These are phyloP conservation scores for Calameuta pallipes DNA, from an alignment of 2,888 invertebrate species.

Conservation along the genomic window DNA sequence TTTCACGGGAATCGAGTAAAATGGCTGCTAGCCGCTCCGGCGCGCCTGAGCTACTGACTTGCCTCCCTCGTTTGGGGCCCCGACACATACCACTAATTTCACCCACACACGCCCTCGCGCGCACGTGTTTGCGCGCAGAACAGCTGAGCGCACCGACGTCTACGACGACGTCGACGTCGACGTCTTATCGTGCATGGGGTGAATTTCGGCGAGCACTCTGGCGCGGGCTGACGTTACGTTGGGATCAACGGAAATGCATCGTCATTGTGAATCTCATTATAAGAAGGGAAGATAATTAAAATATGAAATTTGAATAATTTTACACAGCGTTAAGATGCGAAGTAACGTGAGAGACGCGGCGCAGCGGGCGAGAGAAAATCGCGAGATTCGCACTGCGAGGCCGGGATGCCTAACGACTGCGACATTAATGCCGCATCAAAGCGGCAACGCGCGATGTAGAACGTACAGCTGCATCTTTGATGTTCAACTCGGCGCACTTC, in stretches of 20 bases:
- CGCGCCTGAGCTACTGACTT: slow-evolving; percentile 65
- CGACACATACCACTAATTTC: slow-evolving; percentile 56
- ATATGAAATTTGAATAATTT: not conserved
- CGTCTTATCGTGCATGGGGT: not conserved
- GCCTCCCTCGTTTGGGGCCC: slow-evolving; percentile 64
- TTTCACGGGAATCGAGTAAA: slow-evolving; percentile 61
- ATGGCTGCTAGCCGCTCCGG: slow-evolving; percentile 65
- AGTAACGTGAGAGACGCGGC: not conserved
- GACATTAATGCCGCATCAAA: not conserved
- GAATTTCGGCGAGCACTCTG: not conserved
- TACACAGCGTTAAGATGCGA: not conserved
- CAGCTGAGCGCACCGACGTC: slow-evolving; percentile 56
- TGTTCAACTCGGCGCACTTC: not conserved
- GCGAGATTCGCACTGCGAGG: not conserved
- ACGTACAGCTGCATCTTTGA: not conserved
- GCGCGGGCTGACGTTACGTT: not conserved
- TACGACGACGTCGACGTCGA: not conserved
- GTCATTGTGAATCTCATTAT: not conserved
- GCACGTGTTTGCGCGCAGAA: slow-evolving; percentile 65
- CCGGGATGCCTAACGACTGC: not conserved
- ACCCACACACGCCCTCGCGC: slow-evolving; percentile 47
- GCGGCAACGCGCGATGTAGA: not conserved
- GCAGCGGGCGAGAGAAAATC: not conserved
- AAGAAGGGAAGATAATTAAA: not conserved
- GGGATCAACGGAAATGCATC: not conserved